A percentile compares a stretch with the other conserved stretches of the same genome.
Conservation (phyloP, 2,888 invertebrate species). For the Dryocosmus kuriphilus region DNA sequence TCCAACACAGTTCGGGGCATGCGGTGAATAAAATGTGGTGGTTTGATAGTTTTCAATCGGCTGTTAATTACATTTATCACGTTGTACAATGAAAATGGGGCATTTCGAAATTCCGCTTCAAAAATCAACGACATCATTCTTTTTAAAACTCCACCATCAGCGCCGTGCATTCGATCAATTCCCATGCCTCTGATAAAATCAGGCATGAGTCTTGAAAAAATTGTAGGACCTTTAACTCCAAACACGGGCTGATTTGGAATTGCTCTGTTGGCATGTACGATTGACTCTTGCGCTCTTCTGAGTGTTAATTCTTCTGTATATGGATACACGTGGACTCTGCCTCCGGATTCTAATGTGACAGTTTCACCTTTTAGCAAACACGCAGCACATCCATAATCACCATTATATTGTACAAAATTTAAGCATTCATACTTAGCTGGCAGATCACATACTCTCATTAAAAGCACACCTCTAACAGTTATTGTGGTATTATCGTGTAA, state of each 20-base stretch:
- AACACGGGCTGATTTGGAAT: conserved; percentile 38
- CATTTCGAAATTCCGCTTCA: conserved; percentile 39
- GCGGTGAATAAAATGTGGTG: conserved; percentile 52
- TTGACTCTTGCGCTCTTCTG: conserved; percentile 41
- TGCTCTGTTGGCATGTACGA: conserved; percentile 45
- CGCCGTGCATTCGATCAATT: conserved; percentile 52
- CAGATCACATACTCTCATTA: conserved; percentile 46
- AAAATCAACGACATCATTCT: conserved; percentile 48
- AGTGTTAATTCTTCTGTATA: conserved; percentile 42
- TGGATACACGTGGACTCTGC: conserved; percentile 45
- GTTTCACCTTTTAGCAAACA: conserved; percentile 48
- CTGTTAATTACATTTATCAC: conserved; percentile 46
- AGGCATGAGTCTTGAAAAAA: conserved; percentile 47
- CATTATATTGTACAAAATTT: conserved; percentile 51
- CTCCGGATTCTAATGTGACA: conserved; percentile 24
- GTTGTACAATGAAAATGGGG: conserved; percentile 47
- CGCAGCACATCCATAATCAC: conserved; percentile 45
- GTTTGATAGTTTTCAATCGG: conserved; percentile 48
- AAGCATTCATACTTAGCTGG: conserved; percentile 50
- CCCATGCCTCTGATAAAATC: conserved; percentile 48
- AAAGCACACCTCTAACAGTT: conserved; percentile 42
- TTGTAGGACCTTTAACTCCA: conserved; percentile 45
- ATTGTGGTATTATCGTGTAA: not conserved
- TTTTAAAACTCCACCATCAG: conserved; percentile 48
- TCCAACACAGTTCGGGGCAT: conserved; percentile 49